A percentile compares a stretch with the other conserved stretches of the same genome.
Evolutionary conservation across 2,888 invertebrate genomes (phyloP).

Genomic region (Leptinotarsa juncta): DNA sequence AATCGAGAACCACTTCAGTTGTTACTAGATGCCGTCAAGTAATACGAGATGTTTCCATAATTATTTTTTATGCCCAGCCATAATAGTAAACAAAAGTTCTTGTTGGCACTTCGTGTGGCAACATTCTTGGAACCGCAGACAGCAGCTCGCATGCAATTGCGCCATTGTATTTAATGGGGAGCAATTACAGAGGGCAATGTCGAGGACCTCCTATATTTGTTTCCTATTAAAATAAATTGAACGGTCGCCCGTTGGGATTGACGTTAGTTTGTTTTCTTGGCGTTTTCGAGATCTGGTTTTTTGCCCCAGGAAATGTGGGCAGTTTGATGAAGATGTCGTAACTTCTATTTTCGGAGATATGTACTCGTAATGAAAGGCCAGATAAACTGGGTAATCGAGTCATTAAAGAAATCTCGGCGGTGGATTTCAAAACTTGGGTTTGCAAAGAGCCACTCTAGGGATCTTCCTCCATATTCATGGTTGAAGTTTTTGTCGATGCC

Average conservation of each 20-base stretch:
- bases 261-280: constrained; percentile 13
- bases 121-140: constrained; percentile 16
- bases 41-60: constrained; percentile 8
- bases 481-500: no score
- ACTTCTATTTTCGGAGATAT: no score
- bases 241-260: neutral
- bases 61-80: neutral
- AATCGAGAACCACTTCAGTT: neutral
- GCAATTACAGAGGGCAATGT: constrained; percentile 18
- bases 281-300: neutral
- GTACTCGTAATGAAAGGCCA: no score
- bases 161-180: constrained; percentile 15
- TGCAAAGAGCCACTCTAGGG: no score
- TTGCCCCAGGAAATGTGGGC: neutral
- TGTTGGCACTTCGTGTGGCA: constrained; percentile 14
- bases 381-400: no score
- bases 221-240: constrained; percentile 20
- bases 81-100: neutral
- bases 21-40: constrained; percentile 3
- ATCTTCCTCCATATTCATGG: no score
- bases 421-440: no score
- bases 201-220: constrained; percentile 21
- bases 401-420: no score
- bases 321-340: neutral
- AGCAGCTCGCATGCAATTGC: constrained; percentile 15